Conservation (phyloP, 1,140 invertebrate species). For the Diplogasteroides magnus region DNA sequence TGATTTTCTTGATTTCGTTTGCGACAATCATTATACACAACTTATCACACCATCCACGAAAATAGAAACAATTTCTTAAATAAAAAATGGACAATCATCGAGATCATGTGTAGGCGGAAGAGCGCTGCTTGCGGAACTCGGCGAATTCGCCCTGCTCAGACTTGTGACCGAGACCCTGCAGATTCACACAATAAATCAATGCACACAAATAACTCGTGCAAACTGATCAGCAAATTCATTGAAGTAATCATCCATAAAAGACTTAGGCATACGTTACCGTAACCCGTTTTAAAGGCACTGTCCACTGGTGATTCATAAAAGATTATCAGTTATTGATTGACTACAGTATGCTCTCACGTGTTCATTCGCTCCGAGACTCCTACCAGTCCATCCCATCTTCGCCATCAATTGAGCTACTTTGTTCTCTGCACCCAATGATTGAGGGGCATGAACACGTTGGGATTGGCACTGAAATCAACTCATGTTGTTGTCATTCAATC, state of each 20-base stretch:
- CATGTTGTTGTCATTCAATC: background rate
- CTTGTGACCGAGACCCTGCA: background rate
- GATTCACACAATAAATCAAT: too few relatives aligned
- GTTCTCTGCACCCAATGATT: constrained; percentile 10
- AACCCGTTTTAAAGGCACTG: too few relatives aligned
- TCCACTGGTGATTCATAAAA: too few relatives aligned
- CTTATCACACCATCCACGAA: too few relatives aligned
- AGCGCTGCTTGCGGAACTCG: background rate
- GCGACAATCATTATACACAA: too few relatives aligned
- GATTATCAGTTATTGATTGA: background rate
- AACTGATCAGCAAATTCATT: background rate
- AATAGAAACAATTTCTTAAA: too few relatives aligned
- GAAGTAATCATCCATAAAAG: background rate
- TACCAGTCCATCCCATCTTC: constrained; percentile 30
- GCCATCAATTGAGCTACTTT: constrained; percentile 24
- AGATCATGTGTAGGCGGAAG: too few relatives aligned
- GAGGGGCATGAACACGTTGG: background rate
- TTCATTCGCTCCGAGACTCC: constrained; percentile 18
- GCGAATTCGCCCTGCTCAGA: background rate
- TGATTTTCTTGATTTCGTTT: too few relatives aligned
- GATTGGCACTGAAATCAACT: background rate
- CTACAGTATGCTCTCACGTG: background rate
- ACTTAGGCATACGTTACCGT: too few relatives aligned
- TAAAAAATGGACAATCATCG: too few relatives aligned
- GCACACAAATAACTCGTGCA: too few relatives aligned